Evolutionary conservation across 2,113 vertebrate species (phyloP).

Genomic region (Nycticryphes semicollaris): DNA sequence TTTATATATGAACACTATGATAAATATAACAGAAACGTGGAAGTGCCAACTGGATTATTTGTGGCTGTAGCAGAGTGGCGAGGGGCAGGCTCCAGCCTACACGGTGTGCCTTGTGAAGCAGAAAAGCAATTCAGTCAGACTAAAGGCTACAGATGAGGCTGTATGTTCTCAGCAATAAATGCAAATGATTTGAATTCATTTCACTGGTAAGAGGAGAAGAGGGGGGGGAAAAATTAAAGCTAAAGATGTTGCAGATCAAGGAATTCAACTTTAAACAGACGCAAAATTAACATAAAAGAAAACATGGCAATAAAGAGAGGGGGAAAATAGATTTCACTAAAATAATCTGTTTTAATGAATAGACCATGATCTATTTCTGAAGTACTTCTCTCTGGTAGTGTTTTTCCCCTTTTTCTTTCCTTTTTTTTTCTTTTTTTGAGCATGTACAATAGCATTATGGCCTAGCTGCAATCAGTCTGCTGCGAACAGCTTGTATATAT

Average conservation of each 20-base stretch:
- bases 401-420: no score
- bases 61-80: background rate
- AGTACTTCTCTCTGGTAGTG: conserved; percentile 29
- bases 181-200: conserved; percentile 76
- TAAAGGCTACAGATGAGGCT: conserved; percentile 75
- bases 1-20: conserved; percentile 69
- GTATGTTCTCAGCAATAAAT: conserved; percentile 73
- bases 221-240: background rate
- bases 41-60: conserved; percentile 31
- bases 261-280: conserved; percentile 56
- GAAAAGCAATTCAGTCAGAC: conserved; percentile 79
- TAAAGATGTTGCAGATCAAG: conserved; percentile 61
- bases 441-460: conserved; percentile 27
- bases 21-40: conserved; percentile 41
- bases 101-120: conserved; percentile 73
- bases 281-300: conserved; percentile 45
- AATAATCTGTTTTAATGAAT: conserved; percentile 50
- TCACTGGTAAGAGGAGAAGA: background rate
- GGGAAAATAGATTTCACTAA: background rate
- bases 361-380: conserved; percentile 36
- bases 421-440: background rate
- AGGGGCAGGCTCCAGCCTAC: background rate
- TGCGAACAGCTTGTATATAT: conserved; percentile 61
- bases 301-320: background rate
- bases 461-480: conserved; percentile 51